Conservation (phyloP, 1,140 invertebrate species). For the Temnothorax longispinosus region DNA sequence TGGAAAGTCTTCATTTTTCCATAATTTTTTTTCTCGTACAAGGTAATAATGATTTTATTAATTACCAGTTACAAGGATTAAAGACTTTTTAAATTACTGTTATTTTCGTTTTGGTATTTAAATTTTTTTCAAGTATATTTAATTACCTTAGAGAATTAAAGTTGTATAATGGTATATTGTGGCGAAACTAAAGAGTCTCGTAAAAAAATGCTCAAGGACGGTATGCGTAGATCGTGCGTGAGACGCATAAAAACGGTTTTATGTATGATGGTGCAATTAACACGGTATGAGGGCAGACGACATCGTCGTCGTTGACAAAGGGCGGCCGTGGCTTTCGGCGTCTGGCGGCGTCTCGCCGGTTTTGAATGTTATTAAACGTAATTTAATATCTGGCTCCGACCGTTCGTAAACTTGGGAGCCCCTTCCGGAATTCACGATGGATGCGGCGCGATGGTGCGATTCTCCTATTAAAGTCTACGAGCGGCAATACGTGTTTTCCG, state of each 20-base stretch:
- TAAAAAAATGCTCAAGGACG: slow-evolving; percentile 21
- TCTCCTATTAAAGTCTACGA: slow-evolving; percentile 69
- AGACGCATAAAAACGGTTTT: neutral
- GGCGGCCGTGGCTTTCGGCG: slow-evolving; percentile 45
- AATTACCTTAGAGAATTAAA: neutral
- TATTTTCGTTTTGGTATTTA: too few relatives aligned
- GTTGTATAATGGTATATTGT: neutral
- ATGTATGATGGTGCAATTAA: slow-evolving; percentile 69
- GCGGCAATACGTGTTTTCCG: slow-evolving; percentile 24
- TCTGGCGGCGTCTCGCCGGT: slow-evolving; percentile 59
- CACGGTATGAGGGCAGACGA: slow-evolving; percentile 61
- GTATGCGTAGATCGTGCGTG: neutral
- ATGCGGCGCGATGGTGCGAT: slow-evolving; percentile 43
- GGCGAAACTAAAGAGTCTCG: neutral
- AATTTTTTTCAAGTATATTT: neutral
- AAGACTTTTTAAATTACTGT: too few relatives aligned
- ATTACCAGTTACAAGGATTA: too few relatives aligned
- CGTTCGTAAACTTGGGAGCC: slow-evolving; percentile 30
- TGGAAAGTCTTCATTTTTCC: too few relatives aligned
- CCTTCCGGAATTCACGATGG: slow-evolving; percentile 69
- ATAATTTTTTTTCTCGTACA: too few relatives aligned
- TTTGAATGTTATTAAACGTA: slow-evolving; percentile 77
- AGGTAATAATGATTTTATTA: too few relatives aligned
- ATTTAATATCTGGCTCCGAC: slow-evolving; percentile 73
- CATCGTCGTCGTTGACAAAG: slow-evolving; percentile 55